phyloP scores from a whole-genome alignment of 2,888 invertebrate genomes.

The Caenorhabditis sp. region DNA sequence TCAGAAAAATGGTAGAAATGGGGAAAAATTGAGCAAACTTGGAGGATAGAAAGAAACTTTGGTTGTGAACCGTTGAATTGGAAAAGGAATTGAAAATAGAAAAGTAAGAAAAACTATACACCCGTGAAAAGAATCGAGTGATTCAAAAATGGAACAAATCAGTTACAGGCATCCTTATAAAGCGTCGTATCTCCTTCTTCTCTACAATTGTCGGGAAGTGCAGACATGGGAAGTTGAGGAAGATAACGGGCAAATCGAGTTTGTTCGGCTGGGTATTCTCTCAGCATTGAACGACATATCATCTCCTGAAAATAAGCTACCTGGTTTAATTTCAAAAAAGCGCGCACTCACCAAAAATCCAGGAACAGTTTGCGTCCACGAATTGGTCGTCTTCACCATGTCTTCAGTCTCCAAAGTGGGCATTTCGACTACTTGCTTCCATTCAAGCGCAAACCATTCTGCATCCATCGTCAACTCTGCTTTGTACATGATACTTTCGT shows the following conservation, averaged over 20 bases:
- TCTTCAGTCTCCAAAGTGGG: neutral
- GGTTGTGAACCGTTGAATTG: neutral
- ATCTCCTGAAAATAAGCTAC: too few species aligned
- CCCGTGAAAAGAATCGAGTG: too few species aligned
- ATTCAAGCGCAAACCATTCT: slow-evolving; percentile 7
- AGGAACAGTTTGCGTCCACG: slow-evolving; percentile 9
- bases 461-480: neutral
- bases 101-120: neutral
- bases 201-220: neutral
- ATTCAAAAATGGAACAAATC: too few species aligned
- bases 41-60: neutral
- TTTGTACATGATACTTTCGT: slow-evolving; percentile 38
- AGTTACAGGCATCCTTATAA: too few species aligned
- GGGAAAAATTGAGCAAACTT: neutral
- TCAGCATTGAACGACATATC: neutral
- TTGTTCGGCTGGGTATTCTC: neutral
- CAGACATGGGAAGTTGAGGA: too few species aligned
- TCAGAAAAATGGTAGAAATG: neutral
- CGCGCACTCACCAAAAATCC: neutral
- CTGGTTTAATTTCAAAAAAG: too few species aligned
- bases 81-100: neutral
- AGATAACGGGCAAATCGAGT: neutral
- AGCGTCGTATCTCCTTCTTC: too few species aligned
- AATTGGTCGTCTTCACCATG: neutral
- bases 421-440: slow-evolving; percentile 14